Base-by-base conservation (phyloP, 2,888 invertebrate species). In the Hybos culiciformis region DNA sequence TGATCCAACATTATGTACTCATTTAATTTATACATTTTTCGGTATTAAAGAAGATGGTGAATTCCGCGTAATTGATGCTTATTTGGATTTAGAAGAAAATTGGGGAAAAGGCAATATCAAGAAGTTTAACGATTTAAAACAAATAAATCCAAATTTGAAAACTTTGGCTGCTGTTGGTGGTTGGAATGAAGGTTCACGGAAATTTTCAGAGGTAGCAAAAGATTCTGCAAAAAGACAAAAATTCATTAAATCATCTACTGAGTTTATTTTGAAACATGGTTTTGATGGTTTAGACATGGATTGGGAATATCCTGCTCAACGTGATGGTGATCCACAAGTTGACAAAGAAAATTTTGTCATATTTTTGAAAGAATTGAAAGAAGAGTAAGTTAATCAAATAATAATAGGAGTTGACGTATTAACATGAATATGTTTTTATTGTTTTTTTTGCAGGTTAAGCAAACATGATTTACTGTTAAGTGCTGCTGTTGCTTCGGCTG, bases 11-110 rank as follows among this genome's bases (percentile, higher is more conserved):
- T 63, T 82, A 0, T 87, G 86, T 58, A 84, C 85, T 0, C 85
- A 87, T 56, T 43, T 82, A 36, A 72, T 84, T 12, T 88, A 85
- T 56, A 65, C 78, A 0, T 88, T 88, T 56, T 72, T 76, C 20
- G 85, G 83, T 1, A 66, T 85, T 9, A 60, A 71, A 31, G 44
- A 56, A 2, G 62, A 69, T 36, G 76, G 77, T 2, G 63, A 60
- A 0, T 55, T 81, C 1, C 58, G 65, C 3, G 61, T 77, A 1
- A 61, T 80, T 12, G 82, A 83, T 54, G 54, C 72, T 0, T 73
- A 69, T 57, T 63, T 77, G 39, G 85, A 84, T 54, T 59, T 80
- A 3, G 69, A 75, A 17, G 76, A 78, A 37, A 67, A 75, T 50
- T 70, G 71, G 56, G 79, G 76, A 15, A 64, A 63, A 55, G 65